Conservation (phyloP, 2,888 invertebrate genomes). For the Gymnocheta viridis region DNA sequence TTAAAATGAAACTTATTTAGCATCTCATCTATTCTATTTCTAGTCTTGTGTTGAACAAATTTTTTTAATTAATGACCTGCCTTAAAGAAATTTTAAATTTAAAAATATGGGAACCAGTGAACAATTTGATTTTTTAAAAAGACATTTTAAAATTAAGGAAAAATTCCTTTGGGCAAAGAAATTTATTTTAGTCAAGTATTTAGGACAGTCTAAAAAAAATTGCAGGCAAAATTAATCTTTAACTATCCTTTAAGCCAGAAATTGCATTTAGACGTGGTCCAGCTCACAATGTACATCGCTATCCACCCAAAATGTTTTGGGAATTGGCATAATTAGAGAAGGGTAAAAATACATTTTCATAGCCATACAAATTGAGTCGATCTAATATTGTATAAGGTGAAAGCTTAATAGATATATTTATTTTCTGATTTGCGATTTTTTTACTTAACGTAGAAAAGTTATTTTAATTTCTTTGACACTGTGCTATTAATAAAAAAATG, state of each 20-base stretch:
- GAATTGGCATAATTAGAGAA: too few species aligned
- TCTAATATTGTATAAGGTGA: too few species aligned
- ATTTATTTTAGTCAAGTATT: neutral
- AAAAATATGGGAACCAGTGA: conserved; percentile 19
- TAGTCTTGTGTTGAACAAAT: conserved; percentile 1
- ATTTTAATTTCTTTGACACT: too few species aligned
- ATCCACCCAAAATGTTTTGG: too few species aligned
- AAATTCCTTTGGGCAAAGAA: neutral
- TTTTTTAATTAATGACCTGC: conserved; percentile 57
- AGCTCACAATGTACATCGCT: too few species aligned
- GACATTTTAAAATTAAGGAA: neutral
- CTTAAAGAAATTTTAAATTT: conserved; percentile 42
- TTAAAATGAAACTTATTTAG: conserved; percentile 13
- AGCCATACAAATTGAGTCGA: too few species aligned
- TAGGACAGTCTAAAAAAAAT: neutral
- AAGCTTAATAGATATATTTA: too few species aligned
- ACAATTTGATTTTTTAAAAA: conserved; percentile 4
- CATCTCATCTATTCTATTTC: conserved; percentile 4
- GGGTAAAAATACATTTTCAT: too few species aligned
- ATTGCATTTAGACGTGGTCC: neutral
- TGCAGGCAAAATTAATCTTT: neutral
- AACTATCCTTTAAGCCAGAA: too few species aligned
- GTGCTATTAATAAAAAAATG: too few species aligned
- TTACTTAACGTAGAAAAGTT: too few species aligned
- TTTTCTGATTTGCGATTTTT: too few species aligned